A percentile compares a stretch with the other conserved stretches of the same genome.
phyloP scores from a whole-genome alignment of 2,888 invertebrate genomes.

The Cosmopolites sordidus region DNA sequence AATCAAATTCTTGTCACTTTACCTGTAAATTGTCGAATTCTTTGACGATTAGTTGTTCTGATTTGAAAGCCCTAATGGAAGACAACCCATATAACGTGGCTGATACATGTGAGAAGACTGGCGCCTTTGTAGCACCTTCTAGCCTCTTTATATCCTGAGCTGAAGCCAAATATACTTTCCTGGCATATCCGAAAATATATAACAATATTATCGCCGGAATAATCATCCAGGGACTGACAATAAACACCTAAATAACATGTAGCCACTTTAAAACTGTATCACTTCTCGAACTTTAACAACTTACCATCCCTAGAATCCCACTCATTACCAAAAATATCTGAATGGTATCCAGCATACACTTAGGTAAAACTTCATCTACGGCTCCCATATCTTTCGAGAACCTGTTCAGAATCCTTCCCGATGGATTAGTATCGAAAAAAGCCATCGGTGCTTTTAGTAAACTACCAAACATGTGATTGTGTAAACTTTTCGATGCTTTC shows the following conservation, averaged over 20 bases:
- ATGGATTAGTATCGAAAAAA: constrained; percentile 82
- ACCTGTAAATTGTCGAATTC: constrained; percentile 60
- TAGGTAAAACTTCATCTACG: constrained; percentile 68
- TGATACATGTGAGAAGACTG: constrained; percentile 88
- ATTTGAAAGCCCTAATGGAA: constrained; percentile 77
- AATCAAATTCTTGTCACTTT: background rate
- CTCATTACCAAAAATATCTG: constrained; percentile 65
- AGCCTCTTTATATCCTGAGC: constrained; percentile 69
- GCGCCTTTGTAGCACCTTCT: constrained; percentile 61
- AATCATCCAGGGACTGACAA: constrained; percentile 66
- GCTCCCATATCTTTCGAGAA: constrained; percentile 83
- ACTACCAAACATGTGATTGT: constrained; percentile 73
- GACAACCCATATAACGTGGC: constrained; percentile 80
- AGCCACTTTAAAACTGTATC: background rate
- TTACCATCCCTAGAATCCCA: constrained; percentile 45
- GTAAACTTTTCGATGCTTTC: constrained; percentile 68
- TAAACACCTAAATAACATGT: constrained; percentile 47
- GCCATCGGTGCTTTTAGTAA: constrained; percentile 71
- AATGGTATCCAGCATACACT: constrained; percentile 60
- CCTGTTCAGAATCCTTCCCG: constrained; percentile 75
- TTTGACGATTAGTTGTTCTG: constrained; percentile 65
- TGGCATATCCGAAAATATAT: constrained; percentile 59
- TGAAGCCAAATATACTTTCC: constrained; percentile 63
- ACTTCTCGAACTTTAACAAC: too few species aligned
- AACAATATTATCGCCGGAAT: constrained; percentile 60